Percentiles rank a stretch among this genome's conserved stretches.
phyloP scores from a whole-genome alignment of 2,888 invertebrate species.

The Leptinotarsa juncta region DNA sequence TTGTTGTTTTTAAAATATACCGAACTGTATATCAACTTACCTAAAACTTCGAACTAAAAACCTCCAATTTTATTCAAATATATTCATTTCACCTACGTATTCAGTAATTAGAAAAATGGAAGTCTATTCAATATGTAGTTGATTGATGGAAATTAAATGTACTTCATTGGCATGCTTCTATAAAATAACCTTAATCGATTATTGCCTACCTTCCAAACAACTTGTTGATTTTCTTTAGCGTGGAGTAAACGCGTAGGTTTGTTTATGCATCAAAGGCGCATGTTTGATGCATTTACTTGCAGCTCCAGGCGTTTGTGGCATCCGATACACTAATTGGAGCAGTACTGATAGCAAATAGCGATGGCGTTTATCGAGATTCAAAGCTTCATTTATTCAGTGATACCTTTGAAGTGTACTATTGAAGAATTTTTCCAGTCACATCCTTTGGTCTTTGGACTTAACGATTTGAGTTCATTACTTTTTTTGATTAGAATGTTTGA shows the following conservation, averaged over 20 bases:
- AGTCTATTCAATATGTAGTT: too few species aligned
- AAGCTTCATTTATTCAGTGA: neutral
- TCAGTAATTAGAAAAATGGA: too few species aligned
- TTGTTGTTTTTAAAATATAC: too few species aligned
- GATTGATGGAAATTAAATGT: too few species aligned
- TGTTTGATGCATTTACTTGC: neutral
- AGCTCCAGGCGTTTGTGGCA: neutral
- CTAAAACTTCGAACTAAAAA: too few species aligned
- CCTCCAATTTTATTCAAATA: too few species aligned
- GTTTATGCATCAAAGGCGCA: slow-evolving; percentile 1
- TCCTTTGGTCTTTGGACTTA: too few species aligned
- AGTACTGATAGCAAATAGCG: slow-evolving; percentile 4
- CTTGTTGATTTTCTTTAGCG: neutral
- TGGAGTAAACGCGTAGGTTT: neutral
- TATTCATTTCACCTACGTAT: too few species aligned
- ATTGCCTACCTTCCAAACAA: neutral
- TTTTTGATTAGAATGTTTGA: too few species aligned
- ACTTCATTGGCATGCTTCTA: neutral
- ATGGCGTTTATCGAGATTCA: neutral
- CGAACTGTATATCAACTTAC: too few species aligned
- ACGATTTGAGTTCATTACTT: too few species aligned
- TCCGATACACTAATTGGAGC: neutral
- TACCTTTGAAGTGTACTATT: neutral
- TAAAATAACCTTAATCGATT: neutral
- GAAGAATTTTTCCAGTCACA: too few species aligned